Evolutionary conservation across 1,140 invertebrate species (phyloP).

Genomic region (Paraescarpia echinospica): DNA sequence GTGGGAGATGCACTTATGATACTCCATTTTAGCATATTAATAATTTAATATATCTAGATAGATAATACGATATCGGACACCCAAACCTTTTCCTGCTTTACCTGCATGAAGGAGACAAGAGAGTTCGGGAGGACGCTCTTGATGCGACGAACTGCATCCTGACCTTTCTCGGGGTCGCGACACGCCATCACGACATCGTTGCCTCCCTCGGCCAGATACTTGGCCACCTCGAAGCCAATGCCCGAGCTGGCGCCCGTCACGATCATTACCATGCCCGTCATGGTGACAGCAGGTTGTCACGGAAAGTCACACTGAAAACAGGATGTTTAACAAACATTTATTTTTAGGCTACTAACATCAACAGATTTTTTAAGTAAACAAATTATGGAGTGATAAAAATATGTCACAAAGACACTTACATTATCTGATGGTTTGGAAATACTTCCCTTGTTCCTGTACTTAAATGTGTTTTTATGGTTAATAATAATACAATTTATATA

Average conservation of each 20-base stretch:
- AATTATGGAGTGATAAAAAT: too few species aligned
- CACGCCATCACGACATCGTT: slow-evolving; percentile 73
- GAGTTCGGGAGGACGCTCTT: slow-evolving; percentile 61
- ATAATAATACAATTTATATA: too few species aligned
- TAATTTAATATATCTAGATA: too few species aligned
- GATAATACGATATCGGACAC: background rate
- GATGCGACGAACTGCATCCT: slow-evolving; percentile 61
- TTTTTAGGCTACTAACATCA: too few species aligned
- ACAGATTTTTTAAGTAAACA: too few species aligned
- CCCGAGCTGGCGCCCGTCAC: slow-evolving; percentile 48
- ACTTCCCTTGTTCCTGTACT: too few species aligned
- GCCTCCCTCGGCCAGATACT: slow-evolving; percentile 44
- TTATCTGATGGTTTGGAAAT: too few species aligned
- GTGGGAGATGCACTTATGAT: too few species aligned
- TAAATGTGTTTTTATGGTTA: too few species aligned
- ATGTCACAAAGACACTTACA: too few species aligned
- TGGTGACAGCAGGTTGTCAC: slow-evolving; percentile 20
- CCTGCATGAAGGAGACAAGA: slow-evolving; percentile 42
- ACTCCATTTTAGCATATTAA: too few species aligned
- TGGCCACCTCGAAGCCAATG: slow-evolving; percentile 42
- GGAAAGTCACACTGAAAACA: background rate
- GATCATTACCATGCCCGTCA: slow-evolving; percentile 47
- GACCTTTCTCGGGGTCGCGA: slow-evolving; percentile 61
- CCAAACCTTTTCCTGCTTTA: slow-evolving; percentile 16
- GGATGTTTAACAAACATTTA: background rate